These are phyloP conservation scores for Carterocephalus palaemon DNA, from an alignment of 2,888 invertebrate species.

Conservation along the genomic window DNA sequence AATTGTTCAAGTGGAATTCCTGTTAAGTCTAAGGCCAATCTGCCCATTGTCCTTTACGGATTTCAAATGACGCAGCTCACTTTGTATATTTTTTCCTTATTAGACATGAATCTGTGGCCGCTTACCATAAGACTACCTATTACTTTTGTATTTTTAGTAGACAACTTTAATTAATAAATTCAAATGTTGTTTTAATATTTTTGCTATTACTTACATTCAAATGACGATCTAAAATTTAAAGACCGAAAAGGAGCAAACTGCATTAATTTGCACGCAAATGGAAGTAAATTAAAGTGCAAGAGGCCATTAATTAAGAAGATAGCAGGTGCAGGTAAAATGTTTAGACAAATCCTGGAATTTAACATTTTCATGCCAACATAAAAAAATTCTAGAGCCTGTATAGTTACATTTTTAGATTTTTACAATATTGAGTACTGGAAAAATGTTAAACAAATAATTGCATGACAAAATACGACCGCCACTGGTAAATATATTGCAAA, in stretches of 20 bases:
- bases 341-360: conserved; percentile 11
- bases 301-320: conserved; percentile 46
- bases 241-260: conserved; percentile 7
- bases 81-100: no score
- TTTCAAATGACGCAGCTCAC: no score
- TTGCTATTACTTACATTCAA: neutral
- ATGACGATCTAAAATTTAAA: no score
- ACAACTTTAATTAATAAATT: neutral
- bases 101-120: no score
- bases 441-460: no score
- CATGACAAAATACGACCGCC: no score
- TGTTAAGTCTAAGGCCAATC: no score
- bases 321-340: conserved; percentile 41
- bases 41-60: no score
- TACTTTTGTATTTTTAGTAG: no score
- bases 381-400: neutral
- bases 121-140: no score
- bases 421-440: neutral
- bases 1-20: no score
- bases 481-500: no score
- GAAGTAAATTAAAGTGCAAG: conserved; percentile 38
- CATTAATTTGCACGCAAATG: conserved; percentile 38
- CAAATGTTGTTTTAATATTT: neutral
- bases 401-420: neutral
- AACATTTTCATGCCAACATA: conserved; percentile 10